Conservation (phyloP, 2,797 vertebrate genomes). For the Bufotes viridis region DNA sequence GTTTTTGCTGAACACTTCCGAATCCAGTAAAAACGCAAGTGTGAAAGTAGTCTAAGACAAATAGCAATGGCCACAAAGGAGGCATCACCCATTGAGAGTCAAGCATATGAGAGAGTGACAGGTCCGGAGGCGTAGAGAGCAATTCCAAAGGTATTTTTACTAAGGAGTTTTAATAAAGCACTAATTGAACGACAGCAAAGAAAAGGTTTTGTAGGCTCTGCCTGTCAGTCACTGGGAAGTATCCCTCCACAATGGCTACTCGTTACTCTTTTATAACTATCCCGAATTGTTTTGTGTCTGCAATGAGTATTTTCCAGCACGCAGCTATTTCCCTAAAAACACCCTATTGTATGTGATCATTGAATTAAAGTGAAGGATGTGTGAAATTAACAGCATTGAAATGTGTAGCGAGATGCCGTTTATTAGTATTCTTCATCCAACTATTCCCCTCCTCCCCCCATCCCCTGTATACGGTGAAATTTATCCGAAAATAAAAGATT, state of each 20-base stretch:
- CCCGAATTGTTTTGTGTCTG: neutral
- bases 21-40: no score
- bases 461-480: conserved; percentile 1
- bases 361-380: conserved; percentile 60
- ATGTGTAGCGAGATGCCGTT: conserved; percentile 38
- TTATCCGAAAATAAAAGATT: conserved; percentile 40
- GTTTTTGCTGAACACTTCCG: no score
- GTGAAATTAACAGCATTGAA: conserved; percentile 57
- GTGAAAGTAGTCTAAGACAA: no score
- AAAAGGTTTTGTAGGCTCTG: neutral
- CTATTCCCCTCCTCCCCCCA: neutral
- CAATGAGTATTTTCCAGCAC: conserved; percentile 19
- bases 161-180: conserved; percentile 3
- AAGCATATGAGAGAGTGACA: neutral
- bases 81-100: neutral
- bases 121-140: neutral
- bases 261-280: conserved; percentile 27
- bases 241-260: neutral
- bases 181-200: neutral
- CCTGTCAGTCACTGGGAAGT: conserved; percentile 21
- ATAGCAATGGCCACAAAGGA: neutral
- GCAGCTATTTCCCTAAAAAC: conserved; percentile 34
- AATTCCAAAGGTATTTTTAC: neutral
- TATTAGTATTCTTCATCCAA: conserved; percentile 40
- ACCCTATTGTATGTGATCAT: conserved; percentile 47